Evolutionary conservation across 2,113 vertebrate genomes (phyloP).

Genomic region (Malurus cyaneus): DNA sequence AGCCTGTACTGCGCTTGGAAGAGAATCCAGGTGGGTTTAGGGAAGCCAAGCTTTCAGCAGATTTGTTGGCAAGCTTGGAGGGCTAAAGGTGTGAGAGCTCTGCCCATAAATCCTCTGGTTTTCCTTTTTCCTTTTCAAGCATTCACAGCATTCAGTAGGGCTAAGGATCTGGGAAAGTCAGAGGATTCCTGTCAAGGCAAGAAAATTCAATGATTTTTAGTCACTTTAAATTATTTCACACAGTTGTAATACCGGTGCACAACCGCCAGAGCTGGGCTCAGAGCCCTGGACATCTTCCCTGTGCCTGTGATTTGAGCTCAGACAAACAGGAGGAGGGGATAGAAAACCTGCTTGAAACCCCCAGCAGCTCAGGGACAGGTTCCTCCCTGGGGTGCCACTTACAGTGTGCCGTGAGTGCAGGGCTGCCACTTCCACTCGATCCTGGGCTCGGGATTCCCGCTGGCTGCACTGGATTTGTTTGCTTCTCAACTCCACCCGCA

Average conservation of each 20-base stretch:
- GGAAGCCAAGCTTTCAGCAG: background rate
- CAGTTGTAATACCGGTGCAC: background rate
- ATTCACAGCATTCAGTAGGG: background rate
- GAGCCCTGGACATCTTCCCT: background rate
- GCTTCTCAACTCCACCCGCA: slow-evolving; percentile 53
- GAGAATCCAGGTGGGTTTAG: background rate
- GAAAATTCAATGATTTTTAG: background rate
- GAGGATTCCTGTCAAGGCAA: background rate
- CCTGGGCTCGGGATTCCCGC: slow-evolving; percentile 73
- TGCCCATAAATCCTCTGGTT: background rate
- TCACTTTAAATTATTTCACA: background rate
- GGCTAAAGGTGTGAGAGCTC: background rate
- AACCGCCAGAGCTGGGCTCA: background rate
- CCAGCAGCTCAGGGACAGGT: accelerated
- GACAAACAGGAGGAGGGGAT: background rate
- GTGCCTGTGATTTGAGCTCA: background rate
- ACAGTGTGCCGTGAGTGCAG: slow-evolving; percentile 63
- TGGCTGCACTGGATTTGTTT: slow-evolving; percentile 81
- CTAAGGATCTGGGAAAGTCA: background rate
- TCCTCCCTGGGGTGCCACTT: background rate
- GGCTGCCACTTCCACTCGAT: slow-evolving; percentile 87
- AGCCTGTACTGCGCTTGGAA: background rate
- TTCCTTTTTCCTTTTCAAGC: background rate
- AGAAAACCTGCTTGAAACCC: background rate
- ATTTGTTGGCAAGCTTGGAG: background rate